Base-by-base conservation (phyloP, 2,113 vertebrate genomes). In the Spilogale gracilis region DNA sequence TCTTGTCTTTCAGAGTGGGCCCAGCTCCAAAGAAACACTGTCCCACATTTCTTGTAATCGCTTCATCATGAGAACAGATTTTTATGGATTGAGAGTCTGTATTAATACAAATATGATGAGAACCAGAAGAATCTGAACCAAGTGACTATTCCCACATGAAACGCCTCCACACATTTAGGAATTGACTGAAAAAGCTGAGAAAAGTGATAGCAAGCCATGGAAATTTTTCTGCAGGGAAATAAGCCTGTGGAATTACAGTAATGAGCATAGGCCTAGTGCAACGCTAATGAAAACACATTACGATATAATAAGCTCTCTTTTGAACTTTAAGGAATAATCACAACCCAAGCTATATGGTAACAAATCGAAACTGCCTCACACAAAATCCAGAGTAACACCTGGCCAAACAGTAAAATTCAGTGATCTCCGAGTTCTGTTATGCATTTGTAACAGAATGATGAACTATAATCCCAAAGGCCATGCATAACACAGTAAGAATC, bases 41-140 rank as follows among this genome's bases (percentile, higher is more conserved):
- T 83, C 52, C 23, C 67, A 92, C 9, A 3, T 89, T 69, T 56
- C 45, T 85, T 79, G 14, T 83, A 60, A 95, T 89, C 52, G 5
- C 52, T 95, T 95, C 89, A 60, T 61, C 89, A 83, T 92, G 60
- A 83, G 83, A 69, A 88, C 32, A 76, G 82, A 92, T 69, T 83
- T 91, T 63, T 43, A 23, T 45, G 93, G 58, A n/a, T 38, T 76
- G 11, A 60, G 60, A 71, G 25, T 84, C 92, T 96, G 4, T 38
- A 61, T 92, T 89, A 88, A 76, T 52, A 69, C 76, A 88, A 92
- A 88, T 82, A 48, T 65, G 60, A 76, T 14, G 52, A 82, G 83
- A 83, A 95, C 69, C 89, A 76, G 74, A 79, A 48, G 45, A 82
- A 13, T 88, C 60, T 54, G 83, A 88, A n/a, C 60, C 89, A 74